Conservation (phyloP, 2,797 vertebrate species). For the Crenichthys baileyi region DNA sequence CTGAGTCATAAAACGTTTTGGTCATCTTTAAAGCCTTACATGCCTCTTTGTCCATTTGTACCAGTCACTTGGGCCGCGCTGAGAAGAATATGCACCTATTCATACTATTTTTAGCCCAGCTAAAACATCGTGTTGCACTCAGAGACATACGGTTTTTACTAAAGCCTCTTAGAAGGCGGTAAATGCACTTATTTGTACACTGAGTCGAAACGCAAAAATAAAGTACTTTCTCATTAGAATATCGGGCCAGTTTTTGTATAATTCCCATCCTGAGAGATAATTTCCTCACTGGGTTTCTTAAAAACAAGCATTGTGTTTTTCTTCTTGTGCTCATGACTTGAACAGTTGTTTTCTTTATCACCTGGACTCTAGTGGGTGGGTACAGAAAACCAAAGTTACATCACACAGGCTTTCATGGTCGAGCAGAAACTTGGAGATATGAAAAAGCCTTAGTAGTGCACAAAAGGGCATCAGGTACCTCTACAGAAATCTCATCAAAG, state of each 20-base stretch:
- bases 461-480: neutral
- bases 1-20: neutral
- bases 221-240: neutral
- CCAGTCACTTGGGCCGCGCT: neutral
- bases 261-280: neutral
- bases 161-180: neutral
- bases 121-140: too few relatives aligned
- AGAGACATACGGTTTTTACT: neutral
- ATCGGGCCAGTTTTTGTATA: neutral
- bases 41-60: neutral
- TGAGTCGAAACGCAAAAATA: neutral
- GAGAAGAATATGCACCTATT: neutral
- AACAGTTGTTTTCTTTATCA: neutral
- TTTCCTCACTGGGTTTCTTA: neutral
- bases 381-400: too few relatives aligned
- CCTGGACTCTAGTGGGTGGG: neutral
- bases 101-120: neutral
- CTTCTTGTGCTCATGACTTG: neutral
- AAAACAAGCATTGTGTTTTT: neutral
- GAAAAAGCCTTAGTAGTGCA: neutral
- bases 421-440: neutral
- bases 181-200: neutral
- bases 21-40: neutral
- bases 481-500: neutral
- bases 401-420: neutral